These are phyloP conservation scores for Bombyx mandarina DNA, from an alignment of 1,140 invertebrate genomes.

Conservation along the genomic window DNA sequence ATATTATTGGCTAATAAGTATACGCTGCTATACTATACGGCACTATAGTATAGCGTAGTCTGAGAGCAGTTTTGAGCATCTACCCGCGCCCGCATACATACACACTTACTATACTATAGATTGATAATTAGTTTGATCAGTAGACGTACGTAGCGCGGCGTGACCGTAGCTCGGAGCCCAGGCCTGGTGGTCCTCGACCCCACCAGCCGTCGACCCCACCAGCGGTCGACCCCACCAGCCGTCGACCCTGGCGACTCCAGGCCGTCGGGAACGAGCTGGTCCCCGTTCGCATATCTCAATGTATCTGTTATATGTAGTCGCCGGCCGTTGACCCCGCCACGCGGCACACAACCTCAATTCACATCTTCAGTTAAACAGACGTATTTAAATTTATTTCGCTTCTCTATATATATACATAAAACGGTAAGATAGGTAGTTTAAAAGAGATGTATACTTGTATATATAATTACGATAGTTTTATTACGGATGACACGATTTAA, in stretches of 20 bases:
- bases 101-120: slow-evolving; percentile 69
- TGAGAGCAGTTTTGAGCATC: slow-evolving; percentile 36
- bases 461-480: slow-evolving; percentile 67
- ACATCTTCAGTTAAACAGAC: slow-evolving; percentile 58
- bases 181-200: not conserved
- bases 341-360: slow-evolving; percentile 47
- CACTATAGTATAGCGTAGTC: slow-evolving; percentile 23
- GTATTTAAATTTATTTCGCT: slow-evolving; percentile 42
- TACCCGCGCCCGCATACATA: slow-evolving; percentile 47
- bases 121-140: slow-evolving; percentile 69
- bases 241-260: not conserved
- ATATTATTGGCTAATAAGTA: too few relatives aligned
- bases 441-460: slow-evolving; percentile 65
- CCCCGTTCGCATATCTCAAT: slow-evolving; percentile 44
- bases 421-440: slow-evolving; percentile 62
- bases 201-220: too few relatives aligned
- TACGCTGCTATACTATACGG: too few relatives aligned
- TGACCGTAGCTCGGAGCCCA: slow-evolving; percentile 22
- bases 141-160: slow-evolving; percentile 63
- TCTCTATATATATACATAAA: slow-evolving; percentile 45
- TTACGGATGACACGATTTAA: slow-evolving; percentile 46
- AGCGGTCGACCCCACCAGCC: too few relatives aligned
- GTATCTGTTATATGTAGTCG: slow-evolving; percentile 68
- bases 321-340: slow-evolving; percentile 48
- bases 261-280: slow-evolving; percentile 18